Evolutionary conservation across 2,888 invertebrate species (phyloP), one percentile per base, ranked within the genome.

Genomic region (Ecliptopera silaceata): DNA sequence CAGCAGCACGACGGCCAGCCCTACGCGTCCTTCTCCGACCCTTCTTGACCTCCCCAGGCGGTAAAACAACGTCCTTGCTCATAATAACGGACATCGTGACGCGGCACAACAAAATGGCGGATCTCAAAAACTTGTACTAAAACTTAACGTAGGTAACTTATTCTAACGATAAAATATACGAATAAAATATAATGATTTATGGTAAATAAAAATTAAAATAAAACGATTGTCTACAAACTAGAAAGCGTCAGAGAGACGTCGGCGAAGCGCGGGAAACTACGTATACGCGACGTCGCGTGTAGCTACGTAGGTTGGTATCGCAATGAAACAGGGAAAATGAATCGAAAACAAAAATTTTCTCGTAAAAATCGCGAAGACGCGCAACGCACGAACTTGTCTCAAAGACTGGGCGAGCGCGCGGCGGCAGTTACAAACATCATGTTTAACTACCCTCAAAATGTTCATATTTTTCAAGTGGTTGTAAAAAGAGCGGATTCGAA

Each of bases 341-440:
- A 51, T 57, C 48, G 64, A 65, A 74, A 71, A 64, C 50, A 42
- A 59, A n/a, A 61, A 63, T 70, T 74, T 72, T 67, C 69, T 64
- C 65, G 59, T 63, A 61, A 56, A 68, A 64, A 65, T 69, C 72
- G 72, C 77, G 75, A 66, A 56, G 64, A 71, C 71, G 73, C 77
- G 72, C 66, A 64, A 66, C 78, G 76, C 69, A 77, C 80, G 74
- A 66, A 66, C 70, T 70, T 77, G 80, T 77, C 83, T 80, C 80
- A 77, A 75, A 83, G 84, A 88, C 87, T 87, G 75, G 59, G 41
- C 51, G 34, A 47, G 43, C 39, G 43, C 54, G 54, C 20, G 58
- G 29, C 42, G 61, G 29, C 43, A 60, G 36, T 61, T 64, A 46
- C 18, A 20, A 32, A 34, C 22, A 29, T 55, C 22, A 36, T 48